Evolutionary conservation across 2,797 vertebrate species (phyloP), one percentile per base, ranked within the genome.

Genomic region (Gallirallus australis): DNA sequence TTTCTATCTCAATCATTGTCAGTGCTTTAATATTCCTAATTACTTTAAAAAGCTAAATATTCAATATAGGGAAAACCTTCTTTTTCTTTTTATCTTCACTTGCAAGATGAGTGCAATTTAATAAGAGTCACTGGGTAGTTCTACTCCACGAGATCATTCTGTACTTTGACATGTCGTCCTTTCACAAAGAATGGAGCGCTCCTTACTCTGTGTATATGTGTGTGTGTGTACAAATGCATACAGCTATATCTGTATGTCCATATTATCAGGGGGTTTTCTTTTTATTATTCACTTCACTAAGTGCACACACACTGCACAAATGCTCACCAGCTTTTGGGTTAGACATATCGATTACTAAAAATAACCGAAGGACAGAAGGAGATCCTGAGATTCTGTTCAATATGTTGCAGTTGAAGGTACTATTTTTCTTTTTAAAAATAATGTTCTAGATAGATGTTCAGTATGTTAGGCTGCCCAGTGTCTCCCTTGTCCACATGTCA

Each of bases 11-110:
- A 98, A 99, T 99, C 98, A 99, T 98, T 98, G 98, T 99, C 98
- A 99, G 98, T 91, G 97, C 98, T 99, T 99, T 99, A 99, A 99
- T 99, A 99, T 98, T 98, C 98, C 98, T 98, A 98, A 99, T 99
- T 98, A 99, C 98, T 98, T 98, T 96, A 96, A 98, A 98, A 98
- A 98, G 97, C 98, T 98, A 97, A 97, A 98, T 98, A 98, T 98
- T 98, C 97, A 97, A 97, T 98, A 97, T 70, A 97, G 97, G 95
- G 94, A 97, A 98, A 97, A 95, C 95, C 97, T 93, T 80, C 92
- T 93, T 97, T 97, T 97, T 91, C 94, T 97, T 98, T 97, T 97
- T 97, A 97, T 97, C 96, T 98, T 91, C 86, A 92, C 95, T 97
- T 96, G 96, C 96, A 94, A 98, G 96, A 97, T 97, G 86, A 95